Conservation (phyloP, 2,113 vertebrate genomes). For the Rhombomys opimus region DNA sequence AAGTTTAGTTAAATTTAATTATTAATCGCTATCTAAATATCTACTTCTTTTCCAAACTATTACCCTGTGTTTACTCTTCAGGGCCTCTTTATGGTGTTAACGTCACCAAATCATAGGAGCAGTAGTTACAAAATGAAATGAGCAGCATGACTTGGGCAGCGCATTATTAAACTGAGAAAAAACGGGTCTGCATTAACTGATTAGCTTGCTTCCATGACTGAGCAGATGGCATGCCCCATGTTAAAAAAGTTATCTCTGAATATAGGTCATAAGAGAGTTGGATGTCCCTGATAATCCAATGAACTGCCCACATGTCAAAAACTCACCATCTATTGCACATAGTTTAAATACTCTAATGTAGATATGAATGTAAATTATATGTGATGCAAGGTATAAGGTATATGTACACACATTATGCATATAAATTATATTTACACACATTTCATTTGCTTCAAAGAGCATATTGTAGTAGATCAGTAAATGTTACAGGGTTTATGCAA, state of each 20-base stretch:
- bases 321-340: background rate
- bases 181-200: background rate
- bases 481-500: conserved; percentile 44
- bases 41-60: background rate
- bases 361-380: conserved; percentile 16
- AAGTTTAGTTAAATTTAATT: conserved; percentile 34
- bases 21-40: conserved; percentile 48
- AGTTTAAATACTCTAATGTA: conserved; percentile 51
- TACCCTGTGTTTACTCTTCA: background rate
- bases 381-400: background rate
- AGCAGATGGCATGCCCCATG: background rate
- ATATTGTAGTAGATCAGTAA: conserved; percentile 15
- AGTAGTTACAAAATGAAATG: conserved; percentile 37
- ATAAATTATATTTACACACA: background rate
- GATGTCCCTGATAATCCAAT: background rate
- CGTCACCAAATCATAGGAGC: background rate
- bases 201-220: background rate
- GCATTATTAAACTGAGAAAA: background rate
- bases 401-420: background rate
- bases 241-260: conserved; percentile 36
- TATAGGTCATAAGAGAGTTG: background rate
- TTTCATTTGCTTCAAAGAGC: conserved; percentile 7
- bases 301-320: conserved; percentile 57
- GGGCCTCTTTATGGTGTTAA: background rate
- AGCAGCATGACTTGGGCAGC: background rate